Evolutionary conservation across 2,113 vertebrate species (phyloP).

Genomic region (Hemiscyllium ocellatum): DNA sequence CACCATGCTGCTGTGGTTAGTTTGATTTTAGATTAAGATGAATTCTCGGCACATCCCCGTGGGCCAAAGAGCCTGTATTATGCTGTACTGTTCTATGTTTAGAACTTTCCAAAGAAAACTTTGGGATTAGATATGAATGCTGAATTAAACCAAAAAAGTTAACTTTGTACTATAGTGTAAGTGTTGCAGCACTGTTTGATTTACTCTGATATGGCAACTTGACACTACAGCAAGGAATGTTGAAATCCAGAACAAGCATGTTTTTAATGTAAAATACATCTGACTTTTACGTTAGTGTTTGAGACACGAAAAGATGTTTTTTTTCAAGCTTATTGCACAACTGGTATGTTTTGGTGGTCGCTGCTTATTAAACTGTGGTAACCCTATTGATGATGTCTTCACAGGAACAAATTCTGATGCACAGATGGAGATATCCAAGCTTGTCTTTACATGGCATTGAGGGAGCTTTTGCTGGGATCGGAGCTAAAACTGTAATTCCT

Average conservation of each 20-base stretch:
- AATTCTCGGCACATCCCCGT: too few relatives aligned
- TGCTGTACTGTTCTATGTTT: too few relatives aligned
- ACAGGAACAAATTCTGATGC: slow-evolving; percentile 83
- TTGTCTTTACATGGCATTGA: slow-evolving; percentile 96
- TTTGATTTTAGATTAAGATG: too few relatives aligned
- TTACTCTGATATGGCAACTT: background rate
- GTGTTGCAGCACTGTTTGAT: too few relatives aligned
- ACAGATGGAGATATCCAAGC: slow-evolving; percentile 89
- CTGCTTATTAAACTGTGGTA: too few relatives aligned
- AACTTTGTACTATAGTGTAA: background rate
- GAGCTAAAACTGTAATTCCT: slow-evolving; percentile 89
- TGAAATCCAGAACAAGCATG: background rate
- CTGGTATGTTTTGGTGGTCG: background rate
- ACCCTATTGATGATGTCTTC: background rate
- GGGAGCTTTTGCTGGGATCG: slow-evolving; percentile 80
- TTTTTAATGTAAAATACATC: background rate
- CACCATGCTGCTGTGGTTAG: too few relatives aligned
- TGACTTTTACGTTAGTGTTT: background rate
- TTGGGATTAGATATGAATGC: too few relatives aligned
- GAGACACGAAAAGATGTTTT: background rate
- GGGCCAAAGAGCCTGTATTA: too few relatives aligned
- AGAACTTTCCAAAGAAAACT: too few relatives aligned
- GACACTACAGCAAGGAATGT: background rate
- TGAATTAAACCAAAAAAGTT: background rate
- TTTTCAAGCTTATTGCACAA: background rate